A percentile compares a stretch with the other conserved stretches of the same genome.
Evolutionary conservation across 2,797 vertebrate genomes (phyloP).

Genomic region (Tarsius wallacei): DNA sequence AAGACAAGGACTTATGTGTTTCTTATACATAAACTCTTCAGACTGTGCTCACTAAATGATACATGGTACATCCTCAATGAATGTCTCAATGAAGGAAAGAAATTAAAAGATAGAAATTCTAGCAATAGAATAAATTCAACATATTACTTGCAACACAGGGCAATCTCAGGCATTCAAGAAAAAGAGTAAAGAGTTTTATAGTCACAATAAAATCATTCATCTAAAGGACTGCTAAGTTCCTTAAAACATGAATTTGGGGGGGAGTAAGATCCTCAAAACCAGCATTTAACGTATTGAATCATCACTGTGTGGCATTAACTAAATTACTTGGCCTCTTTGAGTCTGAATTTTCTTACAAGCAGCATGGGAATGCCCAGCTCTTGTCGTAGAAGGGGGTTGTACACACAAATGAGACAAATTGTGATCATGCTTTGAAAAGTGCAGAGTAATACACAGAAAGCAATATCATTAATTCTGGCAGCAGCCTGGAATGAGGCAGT

Average conservation of each 20-base stretch:
- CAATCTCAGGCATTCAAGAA: background rate
- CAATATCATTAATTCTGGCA: background rate
- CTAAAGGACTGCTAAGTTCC: background rate
- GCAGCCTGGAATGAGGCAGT: background rate
- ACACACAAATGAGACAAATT: background rate
- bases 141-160: constrained; percentile 6
- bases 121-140: constrained; percentile 23
- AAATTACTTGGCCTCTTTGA: background rate
- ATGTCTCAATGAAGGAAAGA: background rate
- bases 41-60: background rate
- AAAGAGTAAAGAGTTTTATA: constrained; percentile 55
- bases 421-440: constrained; percentile 24
- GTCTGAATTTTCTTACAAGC: constrained; percentile 13
- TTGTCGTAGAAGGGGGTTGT: background rate
- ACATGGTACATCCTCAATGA: background rate
- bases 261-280: constrained; percentile 18
- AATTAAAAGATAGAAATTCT: constrained; percentile 29
- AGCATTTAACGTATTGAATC: background rate
- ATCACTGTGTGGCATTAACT: background rate
- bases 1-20: background rate
- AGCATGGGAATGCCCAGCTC: background rate
- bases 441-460: background rate
- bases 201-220: constrained; percentile 1
- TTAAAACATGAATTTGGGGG: background rate
- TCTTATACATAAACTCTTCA: constrained; percentile 38